Base-by-base conservation (phyloP, 2,797 vertebrate species). In the Onychomys arenicola region DNA sequence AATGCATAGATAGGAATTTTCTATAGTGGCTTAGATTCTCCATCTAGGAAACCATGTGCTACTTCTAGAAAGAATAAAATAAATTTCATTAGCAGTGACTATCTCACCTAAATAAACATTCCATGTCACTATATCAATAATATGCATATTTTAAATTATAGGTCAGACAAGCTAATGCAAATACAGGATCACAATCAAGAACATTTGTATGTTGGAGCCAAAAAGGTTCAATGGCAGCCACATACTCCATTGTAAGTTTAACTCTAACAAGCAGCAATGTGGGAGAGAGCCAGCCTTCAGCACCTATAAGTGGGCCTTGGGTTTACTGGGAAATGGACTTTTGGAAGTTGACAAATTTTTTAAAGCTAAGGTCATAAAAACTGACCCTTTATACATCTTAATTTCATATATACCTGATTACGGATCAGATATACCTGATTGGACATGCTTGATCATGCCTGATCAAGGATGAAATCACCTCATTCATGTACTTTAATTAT, bases 11-110 rank as follows among this genome's bases (percentile, higher is more conserved):
- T 89, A 84, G 0, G 12, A 27, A 73, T 81, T 91, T 59, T 93
- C 43, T 94, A 21, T 4, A 91, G 73, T 96, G 63, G n/a, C 29
- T 29, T 59, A 88, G 32, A 87, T 27, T 91, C 87, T 61, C 87
- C 89, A 67, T 73, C 43, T 91, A 61, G 6, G 16, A 90, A 96
- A 90, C 4, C 46, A 91, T 71, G 11, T 71, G 37, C 49, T 93
- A 65, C 82, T 96, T 97, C 59, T 46, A 91, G 40, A 89, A 96
- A 90, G 69, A 90, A 69, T 63, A 93, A 95, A 80, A 87, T 21
- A 3, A 8, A 59, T 59, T 87, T 92, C 9, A 78, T 49, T 85
- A 94, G 67, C 65, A 69, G 32, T 69, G 88, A 93, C 85, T 57
- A 40, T 43, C 37, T 96, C 81, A 87, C 71, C 27, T 73, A 86